These are phyloP conservation scores for Lasioglossum pauxillum DNA, from an alignment of 2,888 invertebrate genomes.

Conservation along the genomic window DNA sequence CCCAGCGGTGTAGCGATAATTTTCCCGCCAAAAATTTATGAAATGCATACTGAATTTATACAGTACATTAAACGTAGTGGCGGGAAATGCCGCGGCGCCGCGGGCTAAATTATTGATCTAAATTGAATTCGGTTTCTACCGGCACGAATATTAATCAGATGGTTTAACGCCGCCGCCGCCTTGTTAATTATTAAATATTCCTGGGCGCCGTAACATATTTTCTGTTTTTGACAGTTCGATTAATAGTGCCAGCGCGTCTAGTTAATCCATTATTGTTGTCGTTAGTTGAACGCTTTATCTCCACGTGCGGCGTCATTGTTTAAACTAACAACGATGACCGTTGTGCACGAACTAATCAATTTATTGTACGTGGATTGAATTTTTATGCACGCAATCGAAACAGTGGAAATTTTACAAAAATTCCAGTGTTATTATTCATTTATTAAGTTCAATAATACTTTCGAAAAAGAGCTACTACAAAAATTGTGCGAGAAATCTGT, in stretches of 20 bases:
- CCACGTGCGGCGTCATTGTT: neutral
- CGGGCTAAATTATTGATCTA: constrained; percentile 26
- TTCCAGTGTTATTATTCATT: no score
- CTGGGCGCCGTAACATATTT: neutral
- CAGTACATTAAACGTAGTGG: constrained; percentile 19
- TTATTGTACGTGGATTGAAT: neutral
- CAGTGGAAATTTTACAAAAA: neutral
- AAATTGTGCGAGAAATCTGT: neutral
- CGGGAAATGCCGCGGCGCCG: neutral
- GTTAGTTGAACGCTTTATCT: neutral
- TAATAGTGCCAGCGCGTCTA: neutral
- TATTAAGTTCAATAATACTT: neutral
- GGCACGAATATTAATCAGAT: constrained; percentile 28
- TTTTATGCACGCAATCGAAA: neutral
- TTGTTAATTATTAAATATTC: constrained; percentile 32
- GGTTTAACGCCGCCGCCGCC: constrained; percentile 2
- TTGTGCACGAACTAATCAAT: neutral
- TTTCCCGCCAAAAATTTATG: constrained; percentile 28
- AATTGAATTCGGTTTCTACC: constrained; percentile 31
- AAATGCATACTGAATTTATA: constrained; percentile 31
- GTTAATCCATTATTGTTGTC: neutral
- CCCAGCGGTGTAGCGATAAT: neutral
- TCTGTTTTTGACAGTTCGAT: constrained; percentile 1
- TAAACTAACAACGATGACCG: neutral
- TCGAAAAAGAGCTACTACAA: neutral